Conservation (phyloP, 2,797 vertebrate species). For the Sebastes minor region DNA sequence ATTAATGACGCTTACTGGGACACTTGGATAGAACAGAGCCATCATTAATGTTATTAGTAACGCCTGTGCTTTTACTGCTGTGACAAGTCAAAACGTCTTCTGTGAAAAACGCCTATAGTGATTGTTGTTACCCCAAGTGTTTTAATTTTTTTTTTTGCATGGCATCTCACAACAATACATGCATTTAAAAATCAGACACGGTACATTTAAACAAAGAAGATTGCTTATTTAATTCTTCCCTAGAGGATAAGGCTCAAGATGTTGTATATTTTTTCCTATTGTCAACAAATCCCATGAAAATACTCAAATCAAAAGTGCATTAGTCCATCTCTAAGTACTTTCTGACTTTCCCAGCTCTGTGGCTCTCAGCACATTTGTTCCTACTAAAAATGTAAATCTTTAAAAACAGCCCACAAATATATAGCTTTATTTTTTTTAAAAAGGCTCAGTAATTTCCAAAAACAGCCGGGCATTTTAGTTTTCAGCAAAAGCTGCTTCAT, state of each 20-base stretch:
- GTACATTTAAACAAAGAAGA: background rate
- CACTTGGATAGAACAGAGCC: background rate
- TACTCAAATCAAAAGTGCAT: background rate
- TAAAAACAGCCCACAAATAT: background rate
- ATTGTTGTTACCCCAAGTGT: background rate
- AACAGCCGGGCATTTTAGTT: background rate
- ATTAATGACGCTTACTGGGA: constrained; percentile 6
- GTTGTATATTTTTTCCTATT: background rate
- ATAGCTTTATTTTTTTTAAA: too few relatives aligned
- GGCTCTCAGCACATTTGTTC: background rate
- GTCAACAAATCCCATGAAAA: background rate
- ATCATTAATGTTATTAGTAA: background rate
- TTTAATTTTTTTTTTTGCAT: background rate
- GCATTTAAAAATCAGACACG: background rate
- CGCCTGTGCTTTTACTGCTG: background rate
- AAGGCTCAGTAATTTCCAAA: background rate
- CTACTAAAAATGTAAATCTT: background rate
- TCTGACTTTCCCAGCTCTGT: too few relatives aligned
- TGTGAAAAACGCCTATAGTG: background rate
- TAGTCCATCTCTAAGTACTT: too few relatives aligned
- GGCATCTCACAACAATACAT: background rate
- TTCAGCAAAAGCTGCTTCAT: background rate
- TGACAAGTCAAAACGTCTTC: background rate
- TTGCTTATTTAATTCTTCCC: background rate
- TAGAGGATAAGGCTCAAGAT: background rate